Evolutionary conservation across 2,797 vertebrate species (phyloP), one percentile per base, ranked within the genome.

Genomic region (Chaetophractus vellerosus): DNA sequence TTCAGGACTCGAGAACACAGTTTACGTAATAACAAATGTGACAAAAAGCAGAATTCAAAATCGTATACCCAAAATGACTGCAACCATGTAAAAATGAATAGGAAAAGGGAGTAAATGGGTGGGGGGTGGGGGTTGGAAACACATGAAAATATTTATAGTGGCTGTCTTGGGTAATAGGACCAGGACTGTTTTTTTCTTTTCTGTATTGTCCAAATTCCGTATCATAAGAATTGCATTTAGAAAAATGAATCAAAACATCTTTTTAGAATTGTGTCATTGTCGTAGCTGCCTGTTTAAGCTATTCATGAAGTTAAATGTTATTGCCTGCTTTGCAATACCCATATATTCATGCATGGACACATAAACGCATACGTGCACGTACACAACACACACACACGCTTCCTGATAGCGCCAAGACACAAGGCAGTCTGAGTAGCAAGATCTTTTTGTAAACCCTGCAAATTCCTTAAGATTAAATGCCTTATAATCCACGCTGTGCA

Each of bases 231-330:
- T 86, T 76, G 18, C 36, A 48, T 91, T 91, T 80, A 68, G 21
- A 83, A 75, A 93, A 86, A 75, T 38, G 19, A 92, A 82, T 48
- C n/a, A 86, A 82, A 64, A 31, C 33, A 86, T 48, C 78, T 69
- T 78, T 68, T 84, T 45, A 59, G 88, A 88, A 61, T 6, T 38
- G 10, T 52, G n/a, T 55, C 61, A 50, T 72, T 41, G 28, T 64
- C 52, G n/a, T n/a, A 88, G 24, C 7, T 79, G 18, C 23, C 33
- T 68, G 2, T 83, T 57, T 86, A 66, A 74, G 28, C 90, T 71
- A 6, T 91, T 79, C 31, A 33, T 36, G n/a, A 45, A 87, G 31
- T 52, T 52, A 81, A 9, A 84, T 50, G 28, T 41, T 80, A 63
- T 1, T 78, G 72, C 24, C 0, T 7, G 92, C 45, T 59, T 61